Conservation (phyloP, 2,113 vertebrate species). For the Chaetorhynchus papuensis region DNA sequence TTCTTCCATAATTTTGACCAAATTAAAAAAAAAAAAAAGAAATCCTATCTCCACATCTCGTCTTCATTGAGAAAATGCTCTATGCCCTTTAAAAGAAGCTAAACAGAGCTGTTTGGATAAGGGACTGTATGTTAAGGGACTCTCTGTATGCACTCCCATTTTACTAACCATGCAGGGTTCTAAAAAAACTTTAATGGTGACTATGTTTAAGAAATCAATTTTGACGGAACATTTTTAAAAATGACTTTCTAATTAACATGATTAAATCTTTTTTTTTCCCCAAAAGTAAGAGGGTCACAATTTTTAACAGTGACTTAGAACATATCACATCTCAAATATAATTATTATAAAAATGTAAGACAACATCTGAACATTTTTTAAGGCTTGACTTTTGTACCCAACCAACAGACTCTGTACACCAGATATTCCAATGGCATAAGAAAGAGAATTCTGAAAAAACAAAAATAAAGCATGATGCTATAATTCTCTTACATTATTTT, state of each 20-base stretch:
- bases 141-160: neutral
- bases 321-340: fast-evolving
- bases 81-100: neutral
- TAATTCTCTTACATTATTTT: neutral
- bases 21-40: neutral
- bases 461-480: neutral
- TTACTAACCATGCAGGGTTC: neutral
- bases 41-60: neutral
- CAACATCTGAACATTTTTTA: neutral
- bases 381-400: neutral
- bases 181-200: neutral
- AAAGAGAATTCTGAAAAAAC: neutral
- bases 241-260: neutral
- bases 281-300: neutral
- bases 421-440: neutral
- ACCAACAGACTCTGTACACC: neutral
- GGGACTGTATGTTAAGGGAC: neutral
- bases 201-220: neutral
- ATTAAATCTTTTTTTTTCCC: neutral
- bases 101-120: neutral
- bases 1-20: neutral
- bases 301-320: neutral
- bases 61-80: neutral
- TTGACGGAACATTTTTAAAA: neutral
- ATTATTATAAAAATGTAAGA: neutral